Percentiles rank a stretch among this genome's conserved stretches.
These are phyloP conservation scores for Avahi laniger DNA, from an alignment of 2,797 vertebrate species.

Conservation along the genomic window DNA sequence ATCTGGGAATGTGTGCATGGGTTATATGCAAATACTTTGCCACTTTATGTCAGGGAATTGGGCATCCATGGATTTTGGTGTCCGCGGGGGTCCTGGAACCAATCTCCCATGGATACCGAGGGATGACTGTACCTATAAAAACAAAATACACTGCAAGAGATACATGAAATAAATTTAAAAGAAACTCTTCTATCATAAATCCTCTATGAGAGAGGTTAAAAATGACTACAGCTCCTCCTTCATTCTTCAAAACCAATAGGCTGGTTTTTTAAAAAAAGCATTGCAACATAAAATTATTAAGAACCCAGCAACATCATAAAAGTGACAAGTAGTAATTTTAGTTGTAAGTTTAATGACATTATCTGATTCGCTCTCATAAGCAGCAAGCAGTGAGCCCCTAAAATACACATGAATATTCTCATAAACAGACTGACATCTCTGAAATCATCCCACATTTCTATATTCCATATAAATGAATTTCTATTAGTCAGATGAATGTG, in stretches of 20 bases:
- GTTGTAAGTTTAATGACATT: slow-evolving; percentile 53
- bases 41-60: neutral
- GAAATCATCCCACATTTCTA: neutral
- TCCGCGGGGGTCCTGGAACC: neutral
- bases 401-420: slow-evolving; percentile 20
- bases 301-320: neutral
- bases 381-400: neutral
- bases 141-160: neutral
- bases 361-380: slow-evolving; percentile 31
- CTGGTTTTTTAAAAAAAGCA: slow-evolving; percentile 61
- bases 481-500: neutral
- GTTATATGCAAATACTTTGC: neutral
- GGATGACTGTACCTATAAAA: neutral
- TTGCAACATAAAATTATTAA: neutral
- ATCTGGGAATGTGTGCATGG: neutral
- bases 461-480: slow-evolving; percentile 11
- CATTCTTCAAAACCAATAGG: neutral
- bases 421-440: neutral
- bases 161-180: neutral
- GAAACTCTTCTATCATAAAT: neutral
- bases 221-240: slow-evolving; percentile 50
- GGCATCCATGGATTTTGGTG: neutral
- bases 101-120: neutral
- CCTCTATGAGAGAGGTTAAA: slow-evolving; percentile 36
- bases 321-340: slow-evolving; percentile 1